phyloP scores from a whole-genome alignment of 2,888 invertebrate genomes.

The Chorisops tibialis region DNA sequence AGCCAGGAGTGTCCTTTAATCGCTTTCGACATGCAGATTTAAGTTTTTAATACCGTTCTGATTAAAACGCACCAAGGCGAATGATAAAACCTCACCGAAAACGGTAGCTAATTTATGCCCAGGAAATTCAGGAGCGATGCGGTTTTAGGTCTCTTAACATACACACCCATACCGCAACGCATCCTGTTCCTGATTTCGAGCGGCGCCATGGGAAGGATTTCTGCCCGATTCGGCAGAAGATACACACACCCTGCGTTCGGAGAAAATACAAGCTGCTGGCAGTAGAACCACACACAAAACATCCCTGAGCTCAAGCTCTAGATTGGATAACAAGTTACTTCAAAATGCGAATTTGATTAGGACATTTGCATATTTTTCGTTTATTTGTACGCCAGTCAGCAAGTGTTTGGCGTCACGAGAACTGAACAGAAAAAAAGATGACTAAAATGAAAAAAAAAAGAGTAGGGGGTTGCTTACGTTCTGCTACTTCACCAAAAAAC shows the following conservation, averaged over 20 bases:
- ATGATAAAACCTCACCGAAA: constrained; percentile 5
- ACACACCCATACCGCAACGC: too few relatives aligned
- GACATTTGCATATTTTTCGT: constrained; percentile 49
- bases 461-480: not conserved
- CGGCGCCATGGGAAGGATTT: too few relatives aligned
- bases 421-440: too few relatives aligned
- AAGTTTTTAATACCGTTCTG: constrained; percentile 43
- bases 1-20: constrained; percentile 43
- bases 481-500: not conserved
- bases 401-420: too few relatives aligned
- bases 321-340: constrained; percentile 50
- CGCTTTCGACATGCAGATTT: constrained; percentile 53
- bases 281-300: not conserved
- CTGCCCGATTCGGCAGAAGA: too few relatives aligned
- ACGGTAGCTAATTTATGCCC: constrained; percentile 12
- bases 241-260: not conserved
- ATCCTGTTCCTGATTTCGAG: too few relatives aligned
- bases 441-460: too few relatives aligned
- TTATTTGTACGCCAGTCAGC: constrained; percentile 5
- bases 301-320: constrained; percentile 25
- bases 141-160: too few relatives aligned
- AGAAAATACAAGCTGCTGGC: not conserved
- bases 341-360: constrained; percentile 53
- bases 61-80: constrained; percentile 34
- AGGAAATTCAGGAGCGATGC: not conserved